Conservation (phyloP, 2,797 vertebrate species). For the Periparus ater region DNA sequence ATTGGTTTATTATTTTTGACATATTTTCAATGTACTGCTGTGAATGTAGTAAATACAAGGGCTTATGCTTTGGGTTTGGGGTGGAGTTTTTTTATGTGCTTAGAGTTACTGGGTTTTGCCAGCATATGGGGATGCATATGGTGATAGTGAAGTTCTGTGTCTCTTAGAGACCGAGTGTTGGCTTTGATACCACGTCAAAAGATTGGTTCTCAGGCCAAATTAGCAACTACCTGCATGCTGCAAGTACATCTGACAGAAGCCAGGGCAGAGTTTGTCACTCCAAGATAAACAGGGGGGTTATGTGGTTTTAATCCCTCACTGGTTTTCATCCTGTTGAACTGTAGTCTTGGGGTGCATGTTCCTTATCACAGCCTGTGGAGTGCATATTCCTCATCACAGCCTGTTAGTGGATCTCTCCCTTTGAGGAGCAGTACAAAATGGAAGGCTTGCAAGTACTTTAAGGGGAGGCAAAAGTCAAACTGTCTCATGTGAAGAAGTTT, state of each 20-base stretch:
- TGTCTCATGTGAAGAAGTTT: neutral
- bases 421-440: neutral
- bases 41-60: neutral
- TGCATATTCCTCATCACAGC: neutral
- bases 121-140: neutral
- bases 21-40: neutral
- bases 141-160: neutral
- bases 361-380: neutral
- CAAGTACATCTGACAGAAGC: neutral
- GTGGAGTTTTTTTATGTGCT: neutral
- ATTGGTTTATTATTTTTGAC: neutral
- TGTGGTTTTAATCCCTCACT: neutral
- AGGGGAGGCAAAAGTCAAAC: neutral
- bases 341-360: neutral
- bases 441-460: neutral
- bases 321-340: neutral
- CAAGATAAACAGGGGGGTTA: accelerated
- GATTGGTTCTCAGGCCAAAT: neutral
- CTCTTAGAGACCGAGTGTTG: neutral
- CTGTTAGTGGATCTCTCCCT: neutral
- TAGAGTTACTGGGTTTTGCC: neutral
- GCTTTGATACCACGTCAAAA: neutral
- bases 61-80: neutral
- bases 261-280: neutral
- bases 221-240: neutral